Percentiles rank a stretch among this genome's conserved stretches.
These are phyloP conservation scores for Tenualosa thibaudeaui DNA, from an alignment of 2,797 vertebrate genomes.

Conservation along the genomic window DNA sequence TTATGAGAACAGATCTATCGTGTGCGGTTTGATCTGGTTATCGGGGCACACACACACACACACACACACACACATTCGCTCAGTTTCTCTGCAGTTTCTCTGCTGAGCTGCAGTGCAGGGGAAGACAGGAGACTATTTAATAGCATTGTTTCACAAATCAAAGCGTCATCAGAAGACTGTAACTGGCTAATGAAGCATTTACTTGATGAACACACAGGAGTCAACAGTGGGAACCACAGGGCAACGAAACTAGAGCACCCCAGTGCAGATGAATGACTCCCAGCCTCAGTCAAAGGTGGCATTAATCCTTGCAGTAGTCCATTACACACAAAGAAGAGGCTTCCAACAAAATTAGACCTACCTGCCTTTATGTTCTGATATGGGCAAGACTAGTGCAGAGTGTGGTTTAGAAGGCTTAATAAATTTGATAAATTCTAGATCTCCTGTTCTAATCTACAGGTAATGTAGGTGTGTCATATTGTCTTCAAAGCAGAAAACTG, in stretches of 20 bases:
- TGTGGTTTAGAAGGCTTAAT: too few species aligned
- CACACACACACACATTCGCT: background rate
- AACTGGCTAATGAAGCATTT: background rate
- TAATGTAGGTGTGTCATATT: too few species aligned
- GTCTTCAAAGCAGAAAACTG: too few species aligned
- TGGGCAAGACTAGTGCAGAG: too few species aligned
- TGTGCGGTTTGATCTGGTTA: background rate
- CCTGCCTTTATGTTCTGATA: too few species aligned
- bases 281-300: background rate
- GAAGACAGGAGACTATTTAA: background rate
- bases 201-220: background rate
- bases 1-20: constrained; percentile 7
- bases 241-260: background rate
- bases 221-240: background rate
- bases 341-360: background rate
- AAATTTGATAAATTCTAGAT: too few species aligned
- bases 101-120: background rate
- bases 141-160: background rate
- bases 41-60: background rate
- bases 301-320: background rate
- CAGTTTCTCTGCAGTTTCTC: too few species aligned
- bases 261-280: background rate
- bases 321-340: background rate
- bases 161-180: background rate
- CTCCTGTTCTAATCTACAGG: too few species aligned